phyloP scores from a whole-genome alignment of 2,797 vertebrate species.

The Microctenopoma stevenorrisi region DNA sequence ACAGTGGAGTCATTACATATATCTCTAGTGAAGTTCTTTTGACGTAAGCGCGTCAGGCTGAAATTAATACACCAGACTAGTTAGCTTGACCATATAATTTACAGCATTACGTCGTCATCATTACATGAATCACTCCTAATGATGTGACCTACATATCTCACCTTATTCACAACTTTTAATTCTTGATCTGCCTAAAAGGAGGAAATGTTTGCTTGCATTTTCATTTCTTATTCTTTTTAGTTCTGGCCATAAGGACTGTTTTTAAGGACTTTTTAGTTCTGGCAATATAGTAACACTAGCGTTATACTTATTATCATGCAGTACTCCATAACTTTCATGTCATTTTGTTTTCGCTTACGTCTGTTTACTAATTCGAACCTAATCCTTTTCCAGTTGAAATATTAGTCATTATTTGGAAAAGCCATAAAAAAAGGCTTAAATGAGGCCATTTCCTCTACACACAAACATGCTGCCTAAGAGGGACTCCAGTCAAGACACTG shows the following conservation, averaged over 20 bases:
- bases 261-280: too few species aligned
- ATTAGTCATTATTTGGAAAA: constrained; percentile 7
- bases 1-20: not conserved
- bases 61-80: constrained; percentile 10
- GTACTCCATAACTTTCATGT: too few species aligned
- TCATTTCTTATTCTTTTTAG: too few species aligned
- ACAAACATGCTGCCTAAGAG: constrained; percentile 44
- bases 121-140: too few species aligned
- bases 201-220: too few species aligned
- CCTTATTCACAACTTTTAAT: too few species aligned
- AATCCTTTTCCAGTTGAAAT: not conserved
- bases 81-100: not conserved
- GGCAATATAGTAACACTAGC: too few species aligned
- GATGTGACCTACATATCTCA: too few species aligned
- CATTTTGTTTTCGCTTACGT: not conserved
- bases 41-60: not conserved
- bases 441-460: constrained; percentile 23
- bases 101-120: too few species aligned
- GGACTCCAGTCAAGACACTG: constrained; percentile 31
- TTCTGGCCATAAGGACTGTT: too few species aligned
- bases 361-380: constrained; percentile 2
- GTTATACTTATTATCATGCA: too few species aligned
- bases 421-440: constrained; percentile 4
- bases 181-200: too few species aligned
- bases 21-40: not conserved